These are phyloP conservation scores for Dendrolimus punctatus DNA, from an alignment of 1,140 invertebrate species.

Conservation along the genomic window DNA sequence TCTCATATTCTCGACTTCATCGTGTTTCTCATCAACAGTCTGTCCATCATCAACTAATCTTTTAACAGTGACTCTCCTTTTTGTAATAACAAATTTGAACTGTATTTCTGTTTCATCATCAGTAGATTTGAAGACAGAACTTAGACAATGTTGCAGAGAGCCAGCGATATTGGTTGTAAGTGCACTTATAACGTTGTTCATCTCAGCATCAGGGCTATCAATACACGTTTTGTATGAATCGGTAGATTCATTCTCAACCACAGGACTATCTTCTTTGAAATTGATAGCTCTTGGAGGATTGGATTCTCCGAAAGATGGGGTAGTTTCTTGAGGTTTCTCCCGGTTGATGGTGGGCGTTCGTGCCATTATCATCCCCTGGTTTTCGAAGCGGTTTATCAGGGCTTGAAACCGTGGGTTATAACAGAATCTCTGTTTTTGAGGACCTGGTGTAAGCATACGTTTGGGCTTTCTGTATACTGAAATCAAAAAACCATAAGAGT, in stretches of 20 bases:
- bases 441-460: slow-evolving; percentile 60
- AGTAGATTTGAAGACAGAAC: slow-evolving; percentile 37
- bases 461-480: slow-evolving; percentile 62
- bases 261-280: slow-evolving; percentile 62
- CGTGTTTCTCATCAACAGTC: slow-evolving; percentile 20
- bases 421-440: slow-evolving; percentile 39
- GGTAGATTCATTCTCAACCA: slow-evolving; percentile 39
- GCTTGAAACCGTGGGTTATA: slow-evolving; percentile 66
- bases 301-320: slow-evolving; percentile 47
- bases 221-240: slow-evolving; percentile 53
- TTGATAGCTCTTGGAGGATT: slow-evolving; percentile 58
- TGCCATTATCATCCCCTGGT: slow-evolving; percentile 31
- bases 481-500: slow-evolving; percentile 7
- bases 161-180: slow-evolving; percentile 57
- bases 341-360: slow-evolving; percentile 37
- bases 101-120: slow-evolving; percentile 67
- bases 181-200: slow-evolving; percentile 43
- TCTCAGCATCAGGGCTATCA: slow-evolving; percentile 27
- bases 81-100: slow-evolving; percentile 66
- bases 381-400: slow-evolving; percentile 64
- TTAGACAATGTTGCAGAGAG: slow-evolving; percentile 56
- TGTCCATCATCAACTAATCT: slow-evolving; percentile 33
- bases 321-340: slow-evolving; percentile 37
- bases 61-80: slow-evolving; percentile 55
- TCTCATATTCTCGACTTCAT: slow-evolving; percentile 25